Conservation (phyloP, 92 coral and sea anemone species). For the Actinernus sp. region DNA sequence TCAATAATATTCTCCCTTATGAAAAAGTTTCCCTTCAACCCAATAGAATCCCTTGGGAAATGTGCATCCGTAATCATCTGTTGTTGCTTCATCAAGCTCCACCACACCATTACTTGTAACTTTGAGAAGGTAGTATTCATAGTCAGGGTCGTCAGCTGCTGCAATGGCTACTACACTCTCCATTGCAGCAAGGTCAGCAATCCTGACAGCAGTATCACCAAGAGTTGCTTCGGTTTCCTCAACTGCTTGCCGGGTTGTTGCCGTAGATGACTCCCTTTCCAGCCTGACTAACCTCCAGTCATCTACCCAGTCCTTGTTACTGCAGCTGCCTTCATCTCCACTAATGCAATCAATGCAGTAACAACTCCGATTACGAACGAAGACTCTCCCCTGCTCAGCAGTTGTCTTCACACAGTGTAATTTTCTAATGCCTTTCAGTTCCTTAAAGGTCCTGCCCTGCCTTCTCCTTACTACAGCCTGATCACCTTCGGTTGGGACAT, state of each 20-base stretch:
- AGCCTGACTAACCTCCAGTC: conserved; percentile 47
- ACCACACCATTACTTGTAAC: conserved; percentile 52
- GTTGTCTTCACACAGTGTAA: conserved; percentile 37
- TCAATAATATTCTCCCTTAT: conserved; percentile 39
- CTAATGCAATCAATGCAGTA: conserved; percentile 55
- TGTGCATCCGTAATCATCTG: conserved; percentile 50
- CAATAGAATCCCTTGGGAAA: conserved; percentile 21
- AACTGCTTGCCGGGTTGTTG: conserved; percentile 49
- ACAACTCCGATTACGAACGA: conserved; percentile 17
- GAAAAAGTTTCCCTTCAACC: conserved; percentile 27
- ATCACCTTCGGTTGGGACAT: conserved; percentile 46
- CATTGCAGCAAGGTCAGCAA: conserved; percentile 2
- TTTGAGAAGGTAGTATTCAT: conserved; percentile 54
- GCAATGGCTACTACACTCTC: conserved; percentile 48
- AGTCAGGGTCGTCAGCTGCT: conserved; percentile 56
- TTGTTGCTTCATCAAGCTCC: conserved; percentile 34
- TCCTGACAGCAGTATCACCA: conserved; percentile 41
- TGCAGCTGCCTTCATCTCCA: conserved; percentile 41
- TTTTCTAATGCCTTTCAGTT: conserved; percentile 39
- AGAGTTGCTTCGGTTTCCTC: conserved; percentile 23
- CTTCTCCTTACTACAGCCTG: conserved; percentile 34
- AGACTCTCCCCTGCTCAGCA: conserved; percentile 23
- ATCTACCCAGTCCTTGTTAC: conserved; percentile 67
- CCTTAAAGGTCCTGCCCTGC: conserved; percentile 39
- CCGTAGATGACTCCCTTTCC: conserved; percentile 43